These are phyloP conservation scores for Dromaius novaehollandiae DNA, from an alignment of 2,113 vertebrate species.

Conservation along the genomic window DNA sequence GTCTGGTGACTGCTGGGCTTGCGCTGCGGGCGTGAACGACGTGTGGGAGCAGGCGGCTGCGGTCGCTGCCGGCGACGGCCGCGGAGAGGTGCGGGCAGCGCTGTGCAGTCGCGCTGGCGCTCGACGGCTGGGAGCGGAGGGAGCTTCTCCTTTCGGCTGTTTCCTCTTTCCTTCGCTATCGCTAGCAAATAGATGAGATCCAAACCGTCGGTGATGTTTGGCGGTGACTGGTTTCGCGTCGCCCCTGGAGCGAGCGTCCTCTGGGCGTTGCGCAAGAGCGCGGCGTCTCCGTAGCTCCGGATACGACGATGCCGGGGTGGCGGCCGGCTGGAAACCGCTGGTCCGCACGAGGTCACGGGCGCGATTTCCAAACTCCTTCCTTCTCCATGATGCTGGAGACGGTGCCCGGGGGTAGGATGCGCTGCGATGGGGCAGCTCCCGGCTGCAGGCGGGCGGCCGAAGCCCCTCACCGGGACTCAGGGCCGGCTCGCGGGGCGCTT, in stretches of 20 bases:
- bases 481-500: too few species aligned
- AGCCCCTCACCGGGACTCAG: too few species aligned
- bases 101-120: accelerated
- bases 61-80: neutral
- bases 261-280: too few species aligned
- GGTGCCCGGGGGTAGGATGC: too few species aligned
- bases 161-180: neutral
- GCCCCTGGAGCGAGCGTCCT: neutral
- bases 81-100: accelerated
- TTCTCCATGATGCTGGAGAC: too few species aligned
- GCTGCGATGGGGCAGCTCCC: too few species aligned
- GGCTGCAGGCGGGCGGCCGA: too few species aligned
- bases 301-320: accelerated
- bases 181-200: neutral
- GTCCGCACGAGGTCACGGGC: accelerated
- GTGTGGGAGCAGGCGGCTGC: neutral
- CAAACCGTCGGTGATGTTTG: neutral
- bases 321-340: neutral
- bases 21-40: neutral
- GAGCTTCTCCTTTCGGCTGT: neutral
- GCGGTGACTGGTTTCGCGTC: accelerated
- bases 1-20: neutral
- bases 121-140: neutral
- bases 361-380: neutral
- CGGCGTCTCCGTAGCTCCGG: too few species aligned